These are phyloP conservation scores for Oscheius sp. DNA, from an alignment of 2,888 invertebrate species.

Conservation along the genomic window DNA sequence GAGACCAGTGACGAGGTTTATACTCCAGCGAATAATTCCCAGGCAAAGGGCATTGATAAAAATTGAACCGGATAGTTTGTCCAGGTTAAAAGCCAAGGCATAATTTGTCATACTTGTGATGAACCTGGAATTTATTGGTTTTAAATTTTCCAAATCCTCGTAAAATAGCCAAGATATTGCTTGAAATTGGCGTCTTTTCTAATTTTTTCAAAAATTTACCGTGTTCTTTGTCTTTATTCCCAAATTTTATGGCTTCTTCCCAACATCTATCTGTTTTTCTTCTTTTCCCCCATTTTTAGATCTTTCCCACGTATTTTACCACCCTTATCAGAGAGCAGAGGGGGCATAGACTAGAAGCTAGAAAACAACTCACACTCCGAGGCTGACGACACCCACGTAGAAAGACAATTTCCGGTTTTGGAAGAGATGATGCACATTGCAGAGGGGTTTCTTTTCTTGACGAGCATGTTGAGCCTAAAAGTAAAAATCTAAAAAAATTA, in stretches of 20 bases:
- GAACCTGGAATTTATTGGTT: constrained; percentile 55
- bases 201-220: too few relatives aligned
- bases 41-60: constrained; percentile 62
- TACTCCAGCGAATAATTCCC: constrained; percentile 65
- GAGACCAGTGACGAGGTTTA: constrained; percentile 57
- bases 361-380: constrained; percentile 47
- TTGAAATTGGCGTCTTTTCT: too few relatives aligned
- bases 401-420: constrained; percentile 58
- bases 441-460: constrained; percentile 46
- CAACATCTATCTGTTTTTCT: not conserved
- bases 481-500: not conserved
- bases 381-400: constrained; percentile 54
- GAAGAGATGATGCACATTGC: constrained; percentile 61
- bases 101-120: constrained; percentile 66
- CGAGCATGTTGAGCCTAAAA: constrained; percentile 51
- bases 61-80: constrained; percentile 63
- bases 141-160: too few relatives aligned
- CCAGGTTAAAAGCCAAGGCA: constrained; percentile 68
- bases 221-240: not conserved
- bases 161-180: too few relatives aligned
- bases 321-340: constrained; percentile 1
- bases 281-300: not conserved
- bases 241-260: not conserved
- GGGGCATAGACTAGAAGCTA: constrained; percentile 19
- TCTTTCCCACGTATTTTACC: constrained; percentile 3